Evolutionary conservation across 1,140 invertebrate genomes (phyloP).

Genomic region (Paracyclopina nana): DNA sequence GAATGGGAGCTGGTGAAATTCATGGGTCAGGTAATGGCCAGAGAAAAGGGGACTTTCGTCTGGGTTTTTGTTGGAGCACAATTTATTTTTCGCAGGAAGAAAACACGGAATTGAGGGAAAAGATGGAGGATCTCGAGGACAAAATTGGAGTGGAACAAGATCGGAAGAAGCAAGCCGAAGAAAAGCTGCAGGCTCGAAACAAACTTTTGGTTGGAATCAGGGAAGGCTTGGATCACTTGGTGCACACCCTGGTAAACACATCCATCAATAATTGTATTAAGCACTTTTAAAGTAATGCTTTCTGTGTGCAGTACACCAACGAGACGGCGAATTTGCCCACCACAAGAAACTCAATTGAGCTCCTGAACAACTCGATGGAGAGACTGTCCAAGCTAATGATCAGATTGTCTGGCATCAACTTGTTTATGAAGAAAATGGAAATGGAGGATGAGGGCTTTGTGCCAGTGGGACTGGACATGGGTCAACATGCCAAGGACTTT

Average conservation of each 20-base stretch:
- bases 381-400: conserved; percentile 3
- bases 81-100: conserved; percentile 6
- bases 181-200: conserved; percentile 10
- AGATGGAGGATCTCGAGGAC: conserved; percentile 14
- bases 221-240: not conserved
- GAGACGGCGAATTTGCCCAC: not conserved
- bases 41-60: not conserved
- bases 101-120: conserved; percentile 14
- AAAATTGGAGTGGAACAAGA: conserved; percentile 9
- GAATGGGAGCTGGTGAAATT: conserved; percentile 17
- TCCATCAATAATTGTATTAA: not conserved
- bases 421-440: conserved; percentile 12
- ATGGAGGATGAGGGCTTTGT: conserved; percentile 16
- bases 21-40: conserved; percentile 13
- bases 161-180: conserved; percentile 7
- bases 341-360: conserved; percentile 7
- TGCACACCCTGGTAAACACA: conserved; percentile 9
- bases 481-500: not conserved
- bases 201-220: conserved; percentile 10
- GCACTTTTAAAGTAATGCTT: not conserved
- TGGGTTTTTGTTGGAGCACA: not conserved
- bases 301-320: not conserved
- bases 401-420: not conserved
- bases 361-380: not conserved
- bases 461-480: conserved; percentile 1